A percentile compares a stretch with the other conserved stretches of the same genome.
Evolutionary conservation across 1,140 invertebrate genomes (phyloP).

Genomic region (Panagrolaimus sp.): DNA sequence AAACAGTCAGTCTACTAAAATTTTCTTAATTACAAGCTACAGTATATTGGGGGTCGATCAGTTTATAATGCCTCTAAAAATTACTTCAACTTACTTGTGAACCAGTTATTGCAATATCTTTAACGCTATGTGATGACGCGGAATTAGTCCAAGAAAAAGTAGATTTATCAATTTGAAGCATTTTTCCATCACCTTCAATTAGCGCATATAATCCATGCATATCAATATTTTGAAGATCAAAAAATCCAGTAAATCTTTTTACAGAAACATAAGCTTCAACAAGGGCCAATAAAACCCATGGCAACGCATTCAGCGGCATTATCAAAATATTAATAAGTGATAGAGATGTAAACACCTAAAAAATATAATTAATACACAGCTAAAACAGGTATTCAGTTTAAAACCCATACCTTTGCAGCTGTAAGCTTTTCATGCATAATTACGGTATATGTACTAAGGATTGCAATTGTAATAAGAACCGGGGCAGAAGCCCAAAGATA

Average conservation of each 20-base stretch:
- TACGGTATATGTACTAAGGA: slow-evolving; percentile 80
- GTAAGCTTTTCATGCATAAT: slow-evolving; percentile 72
- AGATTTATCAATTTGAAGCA: slow-evolving; percentile 7
- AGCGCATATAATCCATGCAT: slow-evolving; percentile 35
- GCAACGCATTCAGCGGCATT: slow-evolving; percentile 87
- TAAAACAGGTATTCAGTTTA: not conserved
- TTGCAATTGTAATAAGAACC: slow-evolving; percentile 82
- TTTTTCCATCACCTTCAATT: slow-evolving; percentile 23
- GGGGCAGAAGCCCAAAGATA: slow-evolving; percentile 99
- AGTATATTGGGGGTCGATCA: too few species aligned
- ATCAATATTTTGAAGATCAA: slow-evolving; percentile 51
- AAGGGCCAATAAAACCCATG: slow-evolving; percentile 93
- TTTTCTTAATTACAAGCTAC: too few species aligned
- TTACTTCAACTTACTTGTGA: too few species aligned
- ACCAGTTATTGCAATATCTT: not conserved
- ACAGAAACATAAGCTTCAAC: slow-evolving; percentile 74
- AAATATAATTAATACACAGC: slow-evolving; percentile 13
- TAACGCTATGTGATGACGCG: not conserved
- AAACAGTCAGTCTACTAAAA: too few species aligned
- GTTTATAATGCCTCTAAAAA: too few species aligned
- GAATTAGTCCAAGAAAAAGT: not conserved
- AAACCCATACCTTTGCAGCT: slow-evolving; percentile 71
- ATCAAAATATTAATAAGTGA: slow-evolving; percentile 93
- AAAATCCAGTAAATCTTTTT: slow-evolving; percentile 62
- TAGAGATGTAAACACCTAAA: slow-evolving; percentile 80